Conservation (phyloP, 2,888 invertebrate genomes). For the Eumerus sabulonum region DNA sequence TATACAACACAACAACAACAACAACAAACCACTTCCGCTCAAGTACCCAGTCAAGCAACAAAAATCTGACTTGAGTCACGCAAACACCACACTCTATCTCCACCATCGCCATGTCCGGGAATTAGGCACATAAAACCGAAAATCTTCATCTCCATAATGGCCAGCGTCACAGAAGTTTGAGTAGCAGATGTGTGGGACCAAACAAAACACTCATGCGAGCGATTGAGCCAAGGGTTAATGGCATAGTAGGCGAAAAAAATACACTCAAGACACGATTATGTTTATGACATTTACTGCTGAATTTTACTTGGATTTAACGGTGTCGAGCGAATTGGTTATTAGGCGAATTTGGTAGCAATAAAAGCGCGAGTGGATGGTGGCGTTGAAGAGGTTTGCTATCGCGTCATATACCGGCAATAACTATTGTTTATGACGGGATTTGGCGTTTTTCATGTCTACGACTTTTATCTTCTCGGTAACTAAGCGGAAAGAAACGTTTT, state of each 20-base stretch:
- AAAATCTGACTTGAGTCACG: too few relatives aligned
- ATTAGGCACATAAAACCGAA: slow-evolving; percentile 6
- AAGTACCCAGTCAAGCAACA: too few relatives aligned
- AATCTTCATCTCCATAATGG: not conserved
- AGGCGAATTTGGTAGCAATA: too few relatives aligned
- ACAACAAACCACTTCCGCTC: too few relatives aligned
- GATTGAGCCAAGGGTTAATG: slow-evolving; percentile 42
- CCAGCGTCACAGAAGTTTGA: too few relatives aligned
- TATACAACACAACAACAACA: too few relatives aligned
- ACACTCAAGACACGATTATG: slow-evolving; percentile 14
- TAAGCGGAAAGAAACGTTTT: too few relatives aligned
- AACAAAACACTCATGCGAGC: not conserved
- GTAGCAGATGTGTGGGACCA: too few relatives aligned
- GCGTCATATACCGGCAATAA: not conserved
- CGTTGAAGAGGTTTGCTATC: not conserved
- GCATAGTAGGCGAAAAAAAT: slow-evolving; percentile 24
- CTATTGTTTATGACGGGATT: not conserved
- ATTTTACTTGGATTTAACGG: not conserved
- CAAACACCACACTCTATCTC: too few relatives aligned
- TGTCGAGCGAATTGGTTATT: not conserved
- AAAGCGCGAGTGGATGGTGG: too few relatives aligned
- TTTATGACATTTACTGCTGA: slow-evolving; percentile 3
- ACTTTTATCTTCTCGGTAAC: not conserved
- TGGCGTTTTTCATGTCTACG: not conserved
- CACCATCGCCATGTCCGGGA: slow-evolving; percentile 4